Conservation (phyloP, 2,113 vertebrate genomes). For the Plecotus auritus region DNA sequence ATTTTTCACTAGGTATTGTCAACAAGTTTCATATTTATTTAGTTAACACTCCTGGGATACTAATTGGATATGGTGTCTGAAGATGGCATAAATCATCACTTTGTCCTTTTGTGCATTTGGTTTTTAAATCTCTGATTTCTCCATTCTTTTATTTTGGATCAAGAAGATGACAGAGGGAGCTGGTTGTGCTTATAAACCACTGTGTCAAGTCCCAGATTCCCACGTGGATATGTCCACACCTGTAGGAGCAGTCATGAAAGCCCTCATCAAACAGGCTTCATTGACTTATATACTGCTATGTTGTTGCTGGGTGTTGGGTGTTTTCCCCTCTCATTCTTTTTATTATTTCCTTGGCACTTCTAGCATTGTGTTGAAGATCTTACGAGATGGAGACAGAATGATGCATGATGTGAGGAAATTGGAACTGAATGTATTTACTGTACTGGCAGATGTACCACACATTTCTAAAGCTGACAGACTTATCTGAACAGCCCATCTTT, state of each 20-base stretch:
- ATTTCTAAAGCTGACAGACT: constrained; percentile 12
- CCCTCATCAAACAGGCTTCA: constrained; percentile 48
- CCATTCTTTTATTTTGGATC: constrained; percentile 57
- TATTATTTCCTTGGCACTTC: constrained; percentile 44
- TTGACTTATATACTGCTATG: constrained; percentile 40
- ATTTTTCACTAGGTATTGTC: not conserved
- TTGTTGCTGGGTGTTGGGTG: not conserved
- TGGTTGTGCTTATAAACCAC: constrained; percentile 53
- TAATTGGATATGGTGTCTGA: not conserved
- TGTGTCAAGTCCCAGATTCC: constrained; percentile 54
- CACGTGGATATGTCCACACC: constrained; percentile 56
- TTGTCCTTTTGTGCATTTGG: not conserved
- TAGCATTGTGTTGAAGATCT: not conserved
- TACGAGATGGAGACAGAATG: constrained; percentile 10
- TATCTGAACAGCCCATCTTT: not conserved
- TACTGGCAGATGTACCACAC: not conserved
- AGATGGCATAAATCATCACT: not conserved
- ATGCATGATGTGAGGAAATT: constrained; percentile 31
- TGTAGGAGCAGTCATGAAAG: constrained; percentile 51
- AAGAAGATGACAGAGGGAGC: constrained; percentile 61
- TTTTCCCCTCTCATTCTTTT: not conserved
- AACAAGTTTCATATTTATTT: not conserved
- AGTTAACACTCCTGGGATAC: not conserved
- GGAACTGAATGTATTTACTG: not conserved
- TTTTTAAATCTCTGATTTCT: not conserved